Conservation (phyloP, 30 jellyfish, hydroid and myxozoan genomes). For the Cassiopea andromeda region DNA sequence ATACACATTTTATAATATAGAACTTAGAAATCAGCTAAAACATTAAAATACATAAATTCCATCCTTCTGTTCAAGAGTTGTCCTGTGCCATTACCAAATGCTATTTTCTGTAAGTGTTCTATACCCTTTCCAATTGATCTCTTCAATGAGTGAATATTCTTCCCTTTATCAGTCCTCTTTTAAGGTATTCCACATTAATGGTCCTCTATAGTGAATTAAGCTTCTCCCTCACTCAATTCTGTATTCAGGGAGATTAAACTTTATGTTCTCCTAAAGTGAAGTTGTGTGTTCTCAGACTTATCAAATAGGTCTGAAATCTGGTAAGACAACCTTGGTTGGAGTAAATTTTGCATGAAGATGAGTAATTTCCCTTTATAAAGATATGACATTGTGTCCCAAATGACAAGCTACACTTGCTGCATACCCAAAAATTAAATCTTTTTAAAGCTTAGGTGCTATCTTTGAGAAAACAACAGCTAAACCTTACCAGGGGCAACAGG, state of each 20-base stretch:
- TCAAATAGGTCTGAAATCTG: slow-evolving; percentile 26
- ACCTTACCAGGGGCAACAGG: too few species aligned
- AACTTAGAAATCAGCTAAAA: too few species aligned
- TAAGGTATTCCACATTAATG: neutral
- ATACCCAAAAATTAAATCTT: too few species aligned
- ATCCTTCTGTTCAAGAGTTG: slow-evolving; percentile 1
- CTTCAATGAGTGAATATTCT: neutral
- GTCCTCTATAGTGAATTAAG: slow-evolving; percentile 6
- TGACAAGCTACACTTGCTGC: too few species aligned
- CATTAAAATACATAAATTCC: slow-evolving; percentile 21
- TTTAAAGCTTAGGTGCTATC: too few species aligned
- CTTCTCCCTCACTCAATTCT: slow-evolving; percentile 22
- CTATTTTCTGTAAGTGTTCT: slow-evolving; percentile 10
- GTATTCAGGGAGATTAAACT: slow-evolving; percentile 42
- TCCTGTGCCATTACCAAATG: slow-evolving; percentile 23
- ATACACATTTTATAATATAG: too few species aligned
- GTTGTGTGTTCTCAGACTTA: slow-evolving; percentile 14
- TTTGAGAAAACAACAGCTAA: too few species aligned
- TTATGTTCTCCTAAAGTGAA: slow-evolving; percentile 42
- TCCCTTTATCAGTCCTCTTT: neutral
- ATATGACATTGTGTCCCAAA: too few species aligned
- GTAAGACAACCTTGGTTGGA: slow-evolving; percentile 24
- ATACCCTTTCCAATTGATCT: neutral
- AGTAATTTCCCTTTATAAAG: too few species aligned
- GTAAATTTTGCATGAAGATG: slow-evolving; percentile 25